Evolutionary conservation across 2,113 vertebrate species (phyloP), one percentile per base, ranked within the genome.

Genomic region (Sapajus apella): DNA sequence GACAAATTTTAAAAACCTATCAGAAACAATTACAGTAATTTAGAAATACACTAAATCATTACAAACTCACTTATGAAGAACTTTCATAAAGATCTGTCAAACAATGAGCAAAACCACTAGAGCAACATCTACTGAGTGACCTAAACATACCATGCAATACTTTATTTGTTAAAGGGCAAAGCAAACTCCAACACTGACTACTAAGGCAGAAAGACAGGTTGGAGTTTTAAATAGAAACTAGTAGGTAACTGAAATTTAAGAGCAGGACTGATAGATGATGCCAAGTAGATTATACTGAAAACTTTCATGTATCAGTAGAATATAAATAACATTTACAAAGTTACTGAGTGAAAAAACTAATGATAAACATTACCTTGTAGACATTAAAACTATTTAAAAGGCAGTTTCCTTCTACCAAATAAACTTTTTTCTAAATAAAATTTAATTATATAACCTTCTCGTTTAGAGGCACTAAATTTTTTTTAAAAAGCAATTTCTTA

Each of bases 1-100:
- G 83, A 90, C 56, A 76, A 47, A 92, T 47, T 90, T 94, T 96
- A 75, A 95, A 97, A 95, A 95, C 47, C 75, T 91, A 96, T 61
- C 45, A 97, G 58, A 86, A 96, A 97, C 56, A 86, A 96, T 92
- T 81, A 90, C 9, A 77, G 85, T 45, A 95, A 82, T 56, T 95
- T 79, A 87, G 75, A 97, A 97, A 91, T n/a, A 93, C 40, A 94
- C 61, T 72, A 93, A 87, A 96, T 76, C 96, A 93, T 5, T 73
- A 75, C 91, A 86, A 89, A 81, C 50, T 66, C 79, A 58, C n/a
- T 81, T 66, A 96, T 43, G 92, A 93, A 92, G 95, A 90, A 93
- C 75, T 73, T 90, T 37, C 87, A 87, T 40, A 77, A 93, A 89
- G 95, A 87, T 61, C 30, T 90, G 80, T 86, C 75, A 50, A 86